A percentile compares a stretch with the other conserved stretches of the same genome.
Evolutionary conservation across 2,888 invertebrate species (phyloP).

Genomic region (Mythimna vitellina): DNA sequence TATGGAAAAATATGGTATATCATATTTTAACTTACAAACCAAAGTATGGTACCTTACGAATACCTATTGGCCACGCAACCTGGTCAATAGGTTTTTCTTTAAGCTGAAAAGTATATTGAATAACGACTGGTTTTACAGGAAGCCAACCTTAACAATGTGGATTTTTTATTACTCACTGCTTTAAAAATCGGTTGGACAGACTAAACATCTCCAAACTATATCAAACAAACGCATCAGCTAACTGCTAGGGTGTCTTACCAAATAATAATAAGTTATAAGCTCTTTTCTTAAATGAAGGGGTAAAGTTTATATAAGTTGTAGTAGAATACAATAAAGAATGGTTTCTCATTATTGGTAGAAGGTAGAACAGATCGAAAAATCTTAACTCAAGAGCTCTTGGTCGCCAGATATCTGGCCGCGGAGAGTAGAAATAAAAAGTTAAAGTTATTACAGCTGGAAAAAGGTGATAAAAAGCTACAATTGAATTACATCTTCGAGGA

Average conservation of each 20-base stretch:
- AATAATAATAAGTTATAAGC: background rate
- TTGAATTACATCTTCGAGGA: conserved; percentile 37
- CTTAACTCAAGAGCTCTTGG: background rate
- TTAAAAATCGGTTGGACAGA: too few species aligned
- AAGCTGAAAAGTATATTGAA: conserved; percentile 2
- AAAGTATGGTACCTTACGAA: too few species aligned
- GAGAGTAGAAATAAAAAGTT: conserved; percentile 27
- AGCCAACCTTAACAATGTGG: background rate
- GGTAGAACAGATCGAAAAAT: background rate
- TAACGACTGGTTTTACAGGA: background rate
- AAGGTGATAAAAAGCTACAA: conserved; percentile 27
- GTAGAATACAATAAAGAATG: background rate
- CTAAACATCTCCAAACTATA: too few species aligned
- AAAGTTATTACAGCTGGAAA: conserved; percentile 28
- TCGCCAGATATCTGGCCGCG: background rate
- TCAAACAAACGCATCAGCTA: too few species aligned
- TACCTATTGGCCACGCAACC: too few species aligned
- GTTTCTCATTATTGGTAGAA: background rate
- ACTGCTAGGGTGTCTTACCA: too few species aligned
- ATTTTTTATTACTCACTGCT: background rate
- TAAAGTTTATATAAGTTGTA: background rate
- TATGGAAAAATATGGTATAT: background rate
- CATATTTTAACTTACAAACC: background rate
- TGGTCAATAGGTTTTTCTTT: background rate
- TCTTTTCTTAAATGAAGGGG: background rate